These are phyloP conservation scores for Hylaeus anthracinus DNA, from an alignment of 1,140 invertebrate genomes.

Conservation along the genomic window DNA sequence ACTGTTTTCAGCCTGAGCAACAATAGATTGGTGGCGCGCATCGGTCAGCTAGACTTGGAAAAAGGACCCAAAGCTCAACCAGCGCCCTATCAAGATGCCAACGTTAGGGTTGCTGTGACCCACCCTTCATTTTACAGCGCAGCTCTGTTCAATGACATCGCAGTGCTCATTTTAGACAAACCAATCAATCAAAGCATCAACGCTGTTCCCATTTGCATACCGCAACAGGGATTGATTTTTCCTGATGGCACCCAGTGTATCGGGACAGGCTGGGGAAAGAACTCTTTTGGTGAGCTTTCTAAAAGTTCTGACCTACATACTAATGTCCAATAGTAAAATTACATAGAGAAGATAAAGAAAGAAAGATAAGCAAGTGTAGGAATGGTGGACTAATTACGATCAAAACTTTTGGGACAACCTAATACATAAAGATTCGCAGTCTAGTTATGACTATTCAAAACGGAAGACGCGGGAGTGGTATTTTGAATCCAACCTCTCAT, in stretches of 20 bases:
- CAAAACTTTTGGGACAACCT: no score
- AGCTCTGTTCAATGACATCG: constrained; percentile 84
- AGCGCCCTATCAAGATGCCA: constrained; percentile 81
- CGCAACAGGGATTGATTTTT: constrained; percentile 75
- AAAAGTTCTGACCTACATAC: no score
- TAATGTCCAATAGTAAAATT: no score
- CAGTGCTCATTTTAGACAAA: constrained; percentile 81
- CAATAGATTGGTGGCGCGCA: constrained; percentile 67
- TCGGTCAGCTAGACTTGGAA: constrained; percentile 81
- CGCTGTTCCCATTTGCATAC: constrained; percentile 83
- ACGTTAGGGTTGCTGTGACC: constrained; percentile 76
- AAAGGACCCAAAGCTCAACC: constrained; percentile 78
- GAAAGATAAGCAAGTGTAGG: no score
- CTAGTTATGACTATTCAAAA: no score
- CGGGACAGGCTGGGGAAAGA: constrained; percentile 88
- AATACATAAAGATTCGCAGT: no score
- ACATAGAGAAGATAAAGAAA: no score
- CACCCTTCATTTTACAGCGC: constrained; percentile 80
- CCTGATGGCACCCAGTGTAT: constrained; percentile 80
- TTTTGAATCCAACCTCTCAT: no score
- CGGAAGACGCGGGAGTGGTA: no score
- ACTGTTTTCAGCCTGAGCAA: constrained; percentile 57
- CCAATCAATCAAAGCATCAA: constrained; percentile 80
- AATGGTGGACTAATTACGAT: no score
- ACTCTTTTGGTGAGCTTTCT: constrained; percentile 80